phyloP scores from a whole-genome alignment of 2,113 vertebrate species.

The Saguinus midas region DNA sequence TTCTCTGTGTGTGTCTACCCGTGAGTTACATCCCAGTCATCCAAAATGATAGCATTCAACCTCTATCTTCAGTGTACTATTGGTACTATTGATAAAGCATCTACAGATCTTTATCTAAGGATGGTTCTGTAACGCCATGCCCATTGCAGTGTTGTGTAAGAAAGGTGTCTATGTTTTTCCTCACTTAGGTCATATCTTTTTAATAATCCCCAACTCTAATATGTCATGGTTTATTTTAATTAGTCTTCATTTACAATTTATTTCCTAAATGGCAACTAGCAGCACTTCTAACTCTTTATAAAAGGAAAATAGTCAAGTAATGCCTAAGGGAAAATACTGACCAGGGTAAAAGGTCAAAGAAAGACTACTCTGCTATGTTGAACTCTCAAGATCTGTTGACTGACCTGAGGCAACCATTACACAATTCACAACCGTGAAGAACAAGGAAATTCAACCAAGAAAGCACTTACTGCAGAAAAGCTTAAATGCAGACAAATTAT shows the following conservation, averaged over 20 bases:
- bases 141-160: not conserved
- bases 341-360: not conserved
- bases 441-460: not conserved
- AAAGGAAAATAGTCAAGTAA: slow-evolving; percentile 37
- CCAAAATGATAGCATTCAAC: not conserved
- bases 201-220: not conserved
- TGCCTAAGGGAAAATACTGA: not conserved
- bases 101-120: not conserved
- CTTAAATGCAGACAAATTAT: not conserved
- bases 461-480: not conserved
- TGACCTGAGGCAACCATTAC: not conserved
- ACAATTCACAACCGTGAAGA: not conserved
- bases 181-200: not conserved
- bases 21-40: not conserved
- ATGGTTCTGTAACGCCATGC: not conserved
- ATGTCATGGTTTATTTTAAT: not conserved
- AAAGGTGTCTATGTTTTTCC: not conserved
- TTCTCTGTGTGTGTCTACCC: not conserved
- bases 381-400: not conserved
- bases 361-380: not conserved
- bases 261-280: not conserved
- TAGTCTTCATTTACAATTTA: slow-evolving; percentile 26
- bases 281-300: not conserved
- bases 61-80: not conserved
- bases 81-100: not conserved